A percentile compares a stretch with the other conserved stretches of the same genome.
These are phyloP conservation scores for Montifringilla adamsi DNA, from an alignment of 2,113 vertebrate species.

Conservation along the genomic window DNA sequence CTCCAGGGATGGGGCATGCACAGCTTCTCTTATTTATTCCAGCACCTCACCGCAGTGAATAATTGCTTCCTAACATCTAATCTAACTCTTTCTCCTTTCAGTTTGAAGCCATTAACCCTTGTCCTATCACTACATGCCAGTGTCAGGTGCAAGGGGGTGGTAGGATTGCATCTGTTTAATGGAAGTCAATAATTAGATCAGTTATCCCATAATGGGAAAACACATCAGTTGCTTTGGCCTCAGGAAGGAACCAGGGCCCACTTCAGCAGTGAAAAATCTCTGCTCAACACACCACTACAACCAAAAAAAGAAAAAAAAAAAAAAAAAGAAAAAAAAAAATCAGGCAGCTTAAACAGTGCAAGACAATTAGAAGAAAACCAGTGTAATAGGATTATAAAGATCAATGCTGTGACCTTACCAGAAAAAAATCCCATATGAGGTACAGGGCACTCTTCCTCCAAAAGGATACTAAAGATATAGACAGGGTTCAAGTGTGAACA, in stretches of 20 bases:
- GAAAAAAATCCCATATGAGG: background rate
- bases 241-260: background rate
- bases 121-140: background rate
- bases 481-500: background rate
- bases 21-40: background rate
- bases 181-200: background rate
- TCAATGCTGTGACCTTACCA: background rate
- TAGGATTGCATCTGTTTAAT: background rate
- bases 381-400: background rate
- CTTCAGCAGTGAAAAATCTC: background rate
- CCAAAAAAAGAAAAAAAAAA: background rate
- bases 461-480: background rate
- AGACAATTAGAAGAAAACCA: background rate
- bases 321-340: background rate
- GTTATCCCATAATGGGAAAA: background rate
- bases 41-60: too few species aligned
- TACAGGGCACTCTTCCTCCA: background rate
- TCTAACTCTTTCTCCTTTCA: background rate
- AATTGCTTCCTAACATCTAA: background rate
- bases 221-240: background rate
- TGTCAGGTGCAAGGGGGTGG: background rate
- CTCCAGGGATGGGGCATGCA: background rate
- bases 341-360: background rate
- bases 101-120: background rate
- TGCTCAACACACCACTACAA: background rate